phyloP scores from a whole-genome alignment of 1,140 invertebrate species.

The Bombus balteatus region DNA sequence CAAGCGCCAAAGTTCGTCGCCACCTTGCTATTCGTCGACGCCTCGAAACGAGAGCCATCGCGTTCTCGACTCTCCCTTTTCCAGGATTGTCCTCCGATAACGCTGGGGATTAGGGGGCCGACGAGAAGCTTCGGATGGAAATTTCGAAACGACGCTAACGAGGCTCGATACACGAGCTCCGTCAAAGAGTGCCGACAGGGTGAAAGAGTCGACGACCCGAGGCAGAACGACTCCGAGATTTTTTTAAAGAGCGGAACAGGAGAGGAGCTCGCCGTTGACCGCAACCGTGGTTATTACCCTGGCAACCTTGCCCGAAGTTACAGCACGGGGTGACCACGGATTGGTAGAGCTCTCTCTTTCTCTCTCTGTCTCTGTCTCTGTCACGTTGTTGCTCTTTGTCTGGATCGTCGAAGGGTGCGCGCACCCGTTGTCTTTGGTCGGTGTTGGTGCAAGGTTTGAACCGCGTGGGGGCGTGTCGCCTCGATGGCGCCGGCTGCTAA shows the following conservation, averaged over 20 bases:
- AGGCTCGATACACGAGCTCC: neutral
- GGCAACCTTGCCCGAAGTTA: conserved; percentile 47
- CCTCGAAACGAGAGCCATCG: neutral
- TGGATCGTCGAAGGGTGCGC: conserved; percentile 62
- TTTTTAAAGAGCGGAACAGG: conserved; percentile 23
- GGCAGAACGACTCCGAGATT: neutral
- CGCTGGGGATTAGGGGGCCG: neutral
- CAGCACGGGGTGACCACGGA: conserved; percentile 61
- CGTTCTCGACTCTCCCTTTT: neutral
- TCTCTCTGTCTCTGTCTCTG: conserved; percentile 52
- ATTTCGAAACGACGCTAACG: neutral
- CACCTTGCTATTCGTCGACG: conserved; percentile 34
- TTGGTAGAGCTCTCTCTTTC: conserved; percentile 66
- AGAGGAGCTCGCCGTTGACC: conserved; percentile 19
- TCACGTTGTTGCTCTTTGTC: conserved; percentile 29
- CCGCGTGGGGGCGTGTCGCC: conserved; percentile 82
- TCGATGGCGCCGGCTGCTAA: conserved; percentile 83
- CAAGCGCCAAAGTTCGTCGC: conserved; percentile 37
- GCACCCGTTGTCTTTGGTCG: conserved; percentile 74
- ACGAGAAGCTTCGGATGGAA: too few relatives aligned
- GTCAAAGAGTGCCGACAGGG: too few relatives aligned
- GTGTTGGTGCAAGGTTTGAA: conserved; percentile 78
- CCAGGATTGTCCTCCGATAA: neutral
- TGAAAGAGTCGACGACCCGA: conserved; percentile 12
- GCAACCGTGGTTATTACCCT: conserved; percentile 48